Base-by-base conservation (phyloP, 1,140 invertebrate genomes). In the Drosophila willistoni region DNA sequence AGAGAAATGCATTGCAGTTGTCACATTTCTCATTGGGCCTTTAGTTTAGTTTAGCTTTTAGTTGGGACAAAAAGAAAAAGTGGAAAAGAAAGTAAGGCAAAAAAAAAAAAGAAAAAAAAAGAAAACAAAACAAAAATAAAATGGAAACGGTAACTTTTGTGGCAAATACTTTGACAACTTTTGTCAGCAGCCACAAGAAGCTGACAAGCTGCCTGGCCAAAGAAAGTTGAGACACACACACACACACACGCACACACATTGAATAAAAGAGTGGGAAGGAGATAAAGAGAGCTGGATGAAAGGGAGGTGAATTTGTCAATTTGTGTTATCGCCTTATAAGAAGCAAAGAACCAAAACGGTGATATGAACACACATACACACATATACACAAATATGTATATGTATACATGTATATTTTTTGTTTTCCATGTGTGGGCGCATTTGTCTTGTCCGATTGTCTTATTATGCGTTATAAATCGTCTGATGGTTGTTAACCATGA, bases 381-480 rank as follows among this genome's bases (percentile, higher is more conserved):
- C 19, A n/a, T n/a, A n/a, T n/a, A n/a, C n/a, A n/a, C n/a, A n/a
- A n/a, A n/a, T n/a, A n/a, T 70, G 14, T 39, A 14, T 67, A 59
- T 42, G 34, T 42, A 14, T 65, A n/a, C 56, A 17, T 55, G 17
- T 33, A 13, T 47, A 17, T 19, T 13, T 17, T 36, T 12, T 12
- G 7, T 10, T 36, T 36, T 36, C 17, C 17, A 51, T 68, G 56
- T 67, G 79, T 71, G 55, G 61, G 41, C 44, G 79, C 44, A 34
- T 64, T 71, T 74, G 34, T 42, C 39, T 33, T 34, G 63, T 62
- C 64, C 68, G 81, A 77, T 84, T 84, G 81, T 84, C 81, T 80
- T 80, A 77, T 82, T 81, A 81, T 81, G 65, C 79, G 63, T 77
- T 77, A 77, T 81, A 81, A 81, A 81, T 85, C 78, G 81, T 66